phyloP scores from a whole-genome alignment of 2,888 invertebrate species.

The Chrysolina haemoptera region DNA sequence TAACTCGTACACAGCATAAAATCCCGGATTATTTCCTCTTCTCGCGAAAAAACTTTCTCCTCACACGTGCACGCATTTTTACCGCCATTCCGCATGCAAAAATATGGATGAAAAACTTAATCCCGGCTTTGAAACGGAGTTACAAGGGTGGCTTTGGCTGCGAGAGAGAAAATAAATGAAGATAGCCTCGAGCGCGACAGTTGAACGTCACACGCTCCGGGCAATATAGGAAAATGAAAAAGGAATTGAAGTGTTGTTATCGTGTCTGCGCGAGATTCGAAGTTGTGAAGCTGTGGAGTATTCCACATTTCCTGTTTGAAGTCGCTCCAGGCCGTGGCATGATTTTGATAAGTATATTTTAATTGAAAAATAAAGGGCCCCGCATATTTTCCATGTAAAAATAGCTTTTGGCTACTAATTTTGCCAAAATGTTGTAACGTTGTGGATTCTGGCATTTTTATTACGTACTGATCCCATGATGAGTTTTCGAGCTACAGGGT shows the following conservation, averaged over 20 bases:
- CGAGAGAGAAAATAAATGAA: slow-evolving; percentile 48
- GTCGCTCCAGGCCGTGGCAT: neutral
- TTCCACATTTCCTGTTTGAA: neutral
- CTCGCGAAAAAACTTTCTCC: neutral
- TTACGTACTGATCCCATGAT: too few species aligned
- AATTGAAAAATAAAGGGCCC: too few species aligned
- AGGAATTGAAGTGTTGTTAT: neutral
- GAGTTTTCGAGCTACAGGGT: too few species aligned
- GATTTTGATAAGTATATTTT: too few species aligned
- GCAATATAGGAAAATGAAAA: slow-evolving; percentile 6
- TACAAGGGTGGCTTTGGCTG: slow-evolving; percentile 21
- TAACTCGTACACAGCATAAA: neutral
- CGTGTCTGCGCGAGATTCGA: neutral
- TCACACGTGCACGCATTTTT: slow-evolving; percentile 20
- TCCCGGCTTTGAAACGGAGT: slow-evolving; percentile 28
- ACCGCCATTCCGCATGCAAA: slow-evolving; percentile 4
- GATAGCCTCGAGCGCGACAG: slow-evolving; percentile 55
- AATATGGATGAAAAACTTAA: slow-evolving; percentile 35
- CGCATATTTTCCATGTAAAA: too few species aligned
- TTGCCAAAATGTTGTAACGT: too few species aligned
- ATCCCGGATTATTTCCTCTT: slow-evolving; percentile 10
- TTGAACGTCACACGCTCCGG: slow-evolving; percentile 47
- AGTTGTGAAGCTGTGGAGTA: neutral
- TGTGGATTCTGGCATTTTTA: too few species aligned
- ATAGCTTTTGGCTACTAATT: too few species aligned